A percentile compares a stretch with the other conserved stretches of the same genome.
Evolutionary conservation across 2,888 invertebrate genomes (phyloP).

Genomic region (Neoascia interrupta): DNA sequence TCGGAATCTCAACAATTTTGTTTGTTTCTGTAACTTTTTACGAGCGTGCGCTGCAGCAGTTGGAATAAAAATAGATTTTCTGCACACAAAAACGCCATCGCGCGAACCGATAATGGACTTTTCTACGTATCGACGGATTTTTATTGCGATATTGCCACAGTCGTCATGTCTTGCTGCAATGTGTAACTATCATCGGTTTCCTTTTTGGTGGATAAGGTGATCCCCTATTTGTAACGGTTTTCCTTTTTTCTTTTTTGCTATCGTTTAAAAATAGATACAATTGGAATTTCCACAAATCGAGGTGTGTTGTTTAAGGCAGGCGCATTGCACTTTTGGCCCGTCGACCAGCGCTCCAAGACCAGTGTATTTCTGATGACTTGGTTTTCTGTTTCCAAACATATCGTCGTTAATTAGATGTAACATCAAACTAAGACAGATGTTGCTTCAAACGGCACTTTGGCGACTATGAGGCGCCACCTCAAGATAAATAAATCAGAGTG

Average conservation of each 20-base stretch:
- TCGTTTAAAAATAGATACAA: slow-evolving; percentile 54
- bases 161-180: too few species aligned
- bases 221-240: too few species aligned
- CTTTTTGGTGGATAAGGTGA: too few species aligned
- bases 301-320: background rate
- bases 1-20: slow-evolving; percentile 5
- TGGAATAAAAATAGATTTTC: slow-evolving; percentile 61
- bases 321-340: slow-evolving; percentile 25
- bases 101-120: background rate
- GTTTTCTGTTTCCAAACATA: slow-evolving; percentile 25
- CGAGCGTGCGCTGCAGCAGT: slow-evolving; percentile 17
- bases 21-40: slow-evolving; percentile 24
- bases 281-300: slow-evolving; percentile 13
- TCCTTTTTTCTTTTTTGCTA: slow-evolving; percentile 42
- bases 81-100: background rate
- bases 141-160: slow-evolving; percentile 45
- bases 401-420: slow-evolving; percentile 41
- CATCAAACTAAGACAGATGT: too few species aligned
- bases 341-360: slow-evolving; percentile 50
- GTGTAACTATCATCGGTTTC: too few species aligned
- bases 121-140: slow-evolving; percentile 50
- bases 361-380: slow-evolving; percentile 24
- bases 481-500: slow-evolving; percentile 57
- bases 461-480: slow-evolving; percentile 59
- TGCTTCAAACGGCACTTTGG: too few species aligned